phyloP scores from a whole-genome alignment of 2,888 invertebrate genomes.

The Xanthorhoe spadicearia region DNA sequence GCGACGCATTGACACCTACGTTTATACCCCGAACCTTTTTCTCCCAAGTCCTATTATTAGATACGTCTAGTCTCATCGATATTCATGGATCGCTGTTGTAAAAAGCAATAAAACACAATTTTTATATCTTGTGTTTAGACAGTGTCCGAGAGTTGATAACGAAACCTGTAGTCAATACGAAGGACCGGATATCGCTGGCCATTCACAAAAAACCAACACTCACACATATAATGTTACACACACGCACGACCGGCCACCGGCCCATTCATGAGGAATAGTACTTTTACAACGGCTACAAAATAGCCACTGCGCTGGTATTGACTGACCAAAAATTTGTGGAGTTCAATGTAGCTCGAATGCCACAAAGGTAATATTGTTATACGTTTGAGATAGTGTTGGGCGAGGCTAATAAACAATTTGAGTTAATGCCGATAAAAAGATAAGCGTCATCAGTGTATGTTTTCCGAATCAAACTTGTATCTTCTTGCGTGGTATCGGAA shows the following conservation, averaged over 20 bases:
- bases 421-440: slow-evolving; percentile 45
- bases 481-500: slow-evolving; percentile 31
- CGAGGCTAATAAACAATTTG: slow-evolving; percentile 45
- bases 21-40: slow-evolving; percentile 60
- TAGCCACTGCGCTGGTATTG: slow-evolving; percentile 58
- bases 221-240: slow-evolving; percentile 63
- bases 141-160: slow-evolving; percentile 81
- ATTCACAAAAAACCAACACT: slow-evolving; percentile 80
- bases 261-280: slow-evolving; percentile 80
- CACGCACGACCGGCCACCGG: slow-evolving; percentile 58
- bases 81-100: slow-evolving; percentile 75
- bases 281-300: slow-evolving; percentile 70
- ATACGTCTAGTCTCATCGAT: slow-evolving; percentile 68
- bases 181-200: slow-evolving; percentile 82
- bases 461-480: slow-evolving; percentile 37
- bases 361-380: slow-evolving; percentile 48
- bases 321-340: slow-evolving; percentile 56
- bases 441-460: slow-evolving; percentile 40
- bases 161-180: slow-evolving; percentile 78
- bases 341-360: slow-evolving; percentile 52
- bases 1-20: slow-evolving; percentile 78
- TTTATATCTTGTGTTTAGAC: slow-evolving; percentile 83
- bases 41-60: slow-evolving; percentile 68
- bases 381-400: slow-evolving; percentile 57
- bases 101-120: slow-evolving; percentile 82